Percentiles rank a stretch among this genome's conserved stretches.
phyloP scores from a whole-genome alignment of 2,113 vertebrate genomes.

The Progne subis region DNA sequence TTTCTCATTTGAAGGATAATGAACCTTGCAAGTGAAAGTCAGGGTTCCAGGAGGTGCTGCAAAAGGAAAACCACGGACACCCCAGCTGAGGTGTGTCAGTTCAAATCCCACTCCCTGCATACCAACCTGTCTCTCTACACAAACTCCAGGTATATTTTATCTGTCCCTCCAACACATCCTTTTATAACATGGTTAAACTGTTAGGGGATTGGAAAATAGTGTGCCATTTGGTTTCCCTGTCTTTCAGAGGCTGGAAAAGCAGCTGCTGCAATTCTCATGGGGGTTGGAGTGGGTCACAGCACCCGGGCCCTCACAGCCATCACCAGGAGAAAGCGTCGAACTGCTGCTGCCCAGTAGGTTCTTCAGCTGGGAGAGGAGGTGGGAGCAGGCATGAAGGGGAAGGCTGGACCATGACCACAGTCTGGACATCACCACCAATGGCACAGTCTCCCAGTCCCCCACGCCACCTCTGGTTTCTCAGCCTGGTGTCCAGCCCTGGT shows the following conservation, averaged over 20 bases:
- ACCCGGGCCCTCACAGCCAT: background rate
- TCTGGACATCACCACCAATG: background rate
- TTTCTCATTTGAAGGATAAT: background rate
- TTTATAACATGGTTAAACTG: background rate
- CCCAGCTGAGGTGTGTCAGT: accelerated
- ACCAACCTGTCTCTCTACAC: background rate
- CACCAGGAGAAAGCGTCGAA: background rate
- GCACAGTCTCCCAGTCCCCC: background rate
- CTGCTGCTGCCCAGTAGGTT: accelerated
- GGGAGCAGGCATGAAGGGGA: background rate
- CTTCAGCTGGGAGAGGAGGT: background rate
- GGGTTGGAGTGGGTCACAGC: background rate
- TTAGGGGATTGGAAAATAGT: accelerated
- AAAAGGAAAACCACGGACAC: background rate
- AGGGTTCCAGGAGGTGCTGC: background rate
- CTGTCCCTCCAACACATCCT: background rate
- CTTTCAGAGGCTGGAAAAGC: background rate
- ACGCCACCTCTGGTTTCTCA: background rate
- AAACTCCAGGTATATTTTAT: background rate
- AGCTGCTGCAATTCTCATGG: background rate
- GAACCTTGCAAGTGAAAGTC: background rate
- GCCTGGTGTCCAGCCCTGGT: background rate
- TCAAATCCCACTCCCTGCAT: background rate
- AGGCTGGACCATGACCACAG: accelerated
- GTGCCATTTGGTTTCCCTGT: background rate